These are phyloP conservation scores for Urocolius indicus DNA, from an alignment of 2,113 vertebrate species.

Conservation along the genomic window DNA sequence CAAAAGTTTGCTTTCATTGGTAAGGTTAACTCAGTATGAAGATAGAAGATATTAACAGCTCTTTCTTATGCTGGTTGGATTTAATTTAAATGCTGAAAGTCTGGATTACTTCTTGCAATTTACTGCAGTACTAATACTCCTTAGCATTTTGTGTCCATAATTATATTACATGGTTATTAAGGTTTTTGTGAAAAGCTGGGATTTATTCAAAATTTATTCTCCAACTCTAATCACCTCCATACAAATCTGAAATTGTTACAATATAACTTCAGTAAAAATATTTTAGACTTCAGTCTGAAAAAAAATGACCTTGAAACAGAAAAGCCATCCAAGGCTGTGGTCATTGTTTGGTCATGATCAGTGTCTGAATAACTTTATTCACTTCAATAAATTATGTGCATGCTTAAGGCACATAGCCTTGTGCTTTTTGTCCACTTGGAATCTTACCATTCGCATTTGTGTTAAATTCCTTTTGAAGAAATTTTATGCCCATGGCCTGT, in stretches of 20 bases:
- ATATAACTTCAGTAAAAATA: background rate
- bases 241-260: background rate
- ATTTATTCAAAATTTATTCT: background rate
- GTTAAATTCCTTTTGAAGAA: background rate
- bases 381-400: background rate
- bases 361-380: background rate
- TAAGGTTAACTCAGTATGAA: background rate
- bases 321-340: background rate
- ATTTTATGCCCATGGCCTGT: accelerated
- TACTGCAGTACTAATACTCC: background rate
- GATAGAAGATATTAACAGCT: background rate
- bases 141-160: background rate
- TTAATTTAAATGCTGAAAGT: background rate
- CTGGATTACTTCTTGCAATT: background rate
- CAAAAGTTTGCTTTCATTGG: background rate
- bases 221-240: background rate
- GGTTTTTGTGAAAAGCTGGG: background rate
- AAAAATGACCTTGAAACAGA: background rate
- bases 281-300: background rate
- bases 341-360: background rate
- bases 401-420: background rate
- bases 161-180: background rate
- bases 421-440: background rate
- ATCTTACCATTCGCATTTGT: background rate
- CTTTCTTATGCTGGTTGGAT: background rate